A percentile compares a stretch with the other conserved stretches of the same genome.
Evolutionary conservation across 2,888 invertebrate genomes (phyloP).

Genomic region (Pandemis cinnamomeana): DNA sequence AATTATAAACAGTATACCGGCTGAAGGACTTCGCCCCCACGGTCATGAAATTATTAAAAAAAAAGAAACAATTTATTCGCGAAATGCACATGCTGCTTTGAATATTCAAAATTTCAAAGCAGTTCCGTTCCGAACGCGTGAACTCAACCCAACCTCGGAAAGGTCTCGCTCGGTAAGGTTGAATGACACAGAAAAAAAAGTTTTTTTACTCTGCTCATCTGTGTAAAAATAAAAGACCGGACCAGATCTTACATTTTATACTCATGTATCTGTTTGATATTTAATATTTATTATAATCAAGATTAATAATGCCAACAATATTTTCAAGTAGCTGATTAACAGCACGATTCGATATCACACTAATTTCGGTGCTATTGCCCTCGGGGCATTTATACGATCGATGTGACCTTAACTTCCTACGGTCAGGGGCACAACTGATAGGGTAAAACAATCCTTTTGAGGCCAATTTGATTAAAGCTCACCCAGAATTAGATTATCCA

Average conservation of each 20-base stretch:
- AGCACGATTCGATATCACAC: not conserved
- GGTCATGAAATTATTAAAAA: too few species aligned
- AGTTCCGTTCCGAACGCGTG: not conserved
- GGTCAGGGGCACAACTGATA: slow-evolving; percentile 16
- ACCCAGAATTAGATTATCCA: not conserved
- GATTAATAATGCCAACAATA: not conserved
- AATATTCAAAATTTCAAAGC: not conserved
- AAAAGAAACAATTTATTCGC: not conserved
- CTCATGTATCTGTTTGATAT: not conserved
- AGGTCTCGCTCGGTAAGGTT: not conserved
- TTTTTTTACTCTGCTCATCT: not conserved
- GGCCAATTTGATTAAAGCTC: not conserved
- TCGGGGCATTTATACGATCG: not conserved
- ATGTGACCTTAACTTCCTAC: not conserved
- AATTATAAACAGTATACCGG: too few species aligned
- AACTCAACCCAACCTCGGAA: not conserved
- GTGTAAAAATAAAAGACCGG: not conserved
- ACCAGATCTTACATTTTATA: not conserved
- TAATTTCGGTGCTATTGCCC: not conserved
- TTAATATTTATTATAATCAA: not conserved
- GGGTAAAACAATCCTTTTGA: not conserved
- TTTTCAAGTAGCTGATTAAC: not conserved
- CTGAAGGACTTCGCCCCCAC: too few species aligned
- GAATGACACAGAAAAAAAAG: not conserved
- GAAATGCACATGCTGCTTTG: not conserved